A percentile compares a stretch with the other conserved stretches of the same genome.
phyloP scores from a whole-genome alignment of 2,797 vertebrate genomes.

The Rhinichthys osculus region DNA sequence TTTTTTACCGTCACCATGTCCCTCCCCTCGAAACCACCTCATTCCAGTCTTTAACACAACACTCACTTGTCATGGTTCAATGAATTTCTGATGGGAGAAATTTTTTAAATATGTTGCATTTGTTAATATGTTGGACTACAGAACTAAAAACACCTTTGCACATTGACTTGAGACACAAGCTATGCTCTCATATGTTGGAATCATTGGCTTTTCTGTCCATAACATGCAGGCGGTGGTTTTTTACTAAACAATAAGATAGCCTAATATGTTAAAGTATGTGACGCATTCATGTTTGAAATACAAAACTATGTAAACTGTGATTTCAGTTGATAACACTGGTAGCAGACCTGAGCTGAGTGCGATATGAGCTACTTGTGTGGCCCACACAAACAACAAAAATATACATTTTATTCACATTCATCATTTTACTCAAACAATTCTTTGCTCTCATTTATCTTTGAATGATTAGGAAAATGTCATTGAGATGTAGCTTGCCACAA shows the following conservation, averaged over 20 bases:
- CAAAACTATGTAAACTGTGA: neutral
- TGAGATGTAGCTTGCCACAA: slow-evolving; percentile 29
- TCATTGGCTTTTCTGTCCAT: neutral
- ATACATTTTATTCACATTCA: slow-evolving; percentile 5
- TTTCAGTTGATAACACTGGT: neutral
- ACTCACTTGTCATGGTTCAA: too few species aligned
- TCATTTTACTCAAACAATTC: neutral
- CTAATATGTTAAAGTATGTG: neutral
- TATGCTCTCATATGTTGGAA: neutral
- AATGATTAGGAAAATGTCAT: slow-evolving; percentile 29
- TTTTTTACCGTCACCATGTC: neutral
- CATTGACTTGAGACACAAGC: neutral
- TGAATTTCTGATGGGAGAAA: neutral
- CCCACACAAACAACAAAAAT: neutral
- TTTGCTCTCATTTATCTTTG: neutral
- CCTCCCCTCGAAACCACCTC: neutral
- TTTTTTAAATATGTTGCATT: neutral
- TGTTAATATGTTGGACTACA: neutral
- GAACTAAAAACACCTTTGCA: neutral
- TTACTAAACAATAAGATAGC: neutral
- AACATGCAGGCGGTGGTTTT: neutral
- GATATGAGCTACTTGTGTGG: neutral
- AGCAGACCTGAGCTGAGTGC: neutral
- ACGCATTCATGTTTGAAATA: neutral
- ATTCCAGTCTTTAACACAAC: neutral